A percentile compares a stretch with the other conserved stretches of the same genome.
These are phyloP conservation scores for Sorex araneus DNA, from an alignment of 2,113 vertebrate genomes.

Conservation along the genomic window DNA sequence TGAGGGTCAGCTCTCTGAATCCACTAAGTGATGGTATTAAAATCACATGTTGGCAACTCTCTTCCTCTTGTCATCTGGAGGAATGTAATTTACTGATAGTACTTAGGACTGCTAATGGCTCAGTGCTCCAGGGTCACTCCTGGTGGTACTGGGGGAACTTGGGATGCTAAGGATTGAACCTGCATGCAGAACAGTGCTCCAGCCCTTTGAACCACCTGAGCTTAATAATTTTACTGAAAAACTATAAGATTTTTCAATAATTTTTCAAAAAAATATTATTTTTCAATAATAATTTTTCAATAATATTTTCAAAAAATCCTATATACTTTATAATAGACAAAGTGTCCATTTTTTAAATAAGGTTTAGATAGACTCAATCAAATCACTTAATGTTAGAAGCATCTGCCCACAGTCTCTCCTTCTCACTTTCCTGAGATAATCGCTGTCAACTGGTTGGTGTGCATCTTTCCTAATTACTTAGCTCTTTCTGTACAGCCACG, in stretches of 20 bases:
- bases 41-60: too few species aligned
- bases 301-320: too few species aligned
- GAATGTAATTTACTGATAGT: not conserved
- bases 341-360: conserved; percentile 7
- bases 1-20: not conserved
- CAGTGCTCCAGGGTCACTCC: too few species aligned
- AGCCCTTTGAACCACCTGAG: too few species aligned
- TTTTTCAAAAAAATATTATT: too few species aligned
- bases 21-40: not conserved
- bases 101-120: too few species aligned
- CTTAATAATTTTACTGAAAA: too few species aligned
- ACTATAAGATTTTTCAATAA: too few species aligned
- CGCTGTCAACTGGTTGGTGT: not conserved
- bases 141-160: too few species aligned
- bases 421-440: not conserved
- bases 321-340: not conserved
- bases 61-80: not conserved
- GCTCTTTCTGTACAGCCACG: not conserved
- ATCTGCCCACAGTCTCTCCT: not conserved
- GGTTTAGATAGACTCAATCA: not conserved
- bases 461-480: not conserved
- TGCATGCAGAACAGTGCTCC: too few species aligned
- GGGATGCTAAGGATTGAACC: too few species aligned
- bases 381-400: not conserved
- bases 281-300: too few species aligned